Evolutionary conservation across 2,113 vertebrate genomes (phyloP), one percentile per base, ranked within the genome.

Genomic region (Micromys minutus): DNA sequence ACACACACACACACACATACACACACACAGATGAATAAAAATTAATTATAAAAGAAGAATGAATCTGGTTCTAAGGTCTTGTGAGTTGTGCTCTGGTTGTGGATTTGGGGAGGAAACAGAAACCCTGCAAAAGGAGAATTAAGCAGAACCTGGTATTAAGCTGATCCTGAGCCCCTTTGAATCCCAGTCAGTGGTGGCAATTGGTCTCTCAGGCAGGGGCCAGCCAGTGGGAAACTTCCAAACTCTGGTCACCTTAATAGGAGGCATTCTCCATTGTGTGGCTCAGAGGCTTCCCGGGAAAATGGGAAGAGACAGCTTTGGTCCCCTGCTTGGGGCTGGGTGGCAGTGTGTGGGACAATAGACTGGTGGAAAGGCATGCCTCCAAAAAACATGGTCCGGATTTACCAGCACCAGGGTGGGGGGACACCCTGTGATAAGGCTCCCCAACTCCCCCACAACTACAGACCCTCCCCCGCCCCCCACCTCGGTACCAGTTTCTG

Each of bases 211-310:
- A 95, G 94, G 87, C 57, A 71, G 50, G 89, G 94, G 93, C 83
- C 93, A 39, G 81, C 85, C 50, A 52, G 52, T 0, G 50, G 61
- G 96, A 75, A 83, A 94, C n/a, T 89, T 95, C 81, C 85, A 39
- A 29, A 61, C 91, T 90, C 90, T 39, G 4, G 92, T 94, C 90
- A 89, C 22, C 57, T 93, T 76, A 50, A 77, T 0, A 42, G 97
- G 57, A 55, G 50, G 67, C 80, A 63, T 80, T 96, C 87, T 77
- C 36, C 69, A 22, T 55, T 74, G 61, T 69, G 36, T 69, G 80
- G 52, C 90, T 89, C 6, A 39, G 50, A 89, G 81, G 83, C 76
- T 96, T 97, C 80, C 39, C 81, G 59, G 88, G 89, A 76, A 87
- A 93, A 87, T 29, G 55, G 83, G 87, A 91, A 94, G 50, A 91